Evolutionary conservation across 2,113 vertebrate genomes (phyloP).

Genomic region (Himantopus leucocephalus): DNA sequence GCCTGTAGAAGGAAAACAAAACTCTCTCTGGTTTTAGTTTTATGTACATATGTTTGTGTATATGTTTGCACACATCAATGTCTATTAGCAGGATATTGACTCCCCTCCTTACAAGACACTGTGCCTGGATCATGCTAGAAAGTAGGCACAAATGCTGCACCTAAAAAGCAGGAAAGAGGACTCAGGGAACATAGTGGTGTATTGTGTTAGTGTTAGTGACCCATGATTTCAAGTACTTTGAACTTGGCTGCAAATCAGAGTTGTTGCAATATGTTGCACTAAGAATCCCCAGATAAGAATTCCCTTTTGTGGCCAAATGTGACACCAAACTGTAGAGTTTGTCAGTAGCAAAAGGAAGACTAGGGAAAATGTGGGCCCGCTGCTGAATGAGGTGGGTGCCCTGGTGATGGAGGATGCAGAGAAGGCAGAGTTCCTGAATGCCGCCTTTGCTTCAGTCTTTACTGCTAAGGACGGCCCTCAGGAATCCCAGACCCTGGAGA

Average conservation of each 20-base stretch:
- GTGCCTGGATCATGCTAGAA: background rate
- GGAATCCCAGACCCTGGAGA: too few relatives aligned
- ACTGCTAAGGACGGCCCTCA: too few relatives aligned
- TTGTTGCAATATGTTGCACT: background rate
- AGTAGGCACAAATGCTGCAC: background rate
- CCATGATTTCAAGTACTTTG: background rate
- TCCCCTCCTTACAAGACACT: background rate
- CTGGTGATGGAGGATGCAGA: too few relatives aligned
- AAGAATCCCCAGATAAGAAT: background rate
- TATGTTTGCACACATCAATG: background rate
- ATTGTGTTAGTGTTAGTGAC: background rate
- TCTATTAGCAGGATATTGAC: background rate
- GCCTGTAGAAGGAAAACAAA: background rate
- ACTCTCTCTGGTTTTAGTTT: background rate
- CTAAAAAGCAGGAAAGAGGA: background rate
- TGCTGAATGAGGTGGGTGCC: too few relatives aligned
- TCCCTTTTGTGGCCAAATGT: background rate
- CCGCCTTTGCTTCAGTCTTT: too few relatives aligned
- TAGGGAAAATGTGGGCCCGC: too few relatives aligned
- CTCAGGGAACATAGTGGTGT: background rate
- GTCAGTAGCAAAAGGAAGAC: too few relatives aligned
- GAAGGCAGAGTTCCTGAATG: too few relatives aligned
- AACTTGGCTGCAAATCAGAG: background rate
- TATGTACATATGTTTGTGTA: background rate
- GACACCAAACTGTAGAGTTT: background rate